Conservation (phyloP, 2,113 vertebrate genomes). For the Heloderma charlesbogerti region DNA sequence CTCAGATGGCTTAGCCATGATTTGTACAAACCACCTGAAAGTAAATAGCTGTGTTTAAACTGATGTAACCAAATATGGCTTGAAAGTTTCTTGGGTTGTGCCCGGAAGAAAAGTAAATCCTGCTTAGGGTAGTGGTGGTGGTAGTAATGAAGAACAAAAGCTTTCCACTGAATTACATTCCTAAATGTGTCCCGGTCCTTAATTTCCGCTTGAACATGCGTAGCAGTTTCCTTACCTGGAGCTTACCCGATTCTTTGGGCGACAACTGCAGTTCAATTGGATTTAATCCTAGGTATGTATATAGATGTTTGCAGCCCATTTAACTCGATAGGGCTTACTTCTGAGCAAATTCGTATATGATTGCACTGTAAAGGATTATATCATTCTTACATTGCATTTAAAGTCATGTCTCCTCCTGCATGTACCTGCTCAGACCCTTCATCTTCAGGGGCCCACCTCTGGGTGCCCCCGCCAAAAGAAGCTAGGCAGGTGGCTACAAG, state of each 20-base stretch:
- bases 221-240: no score
- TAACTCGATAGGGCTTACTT: no score
- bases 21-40: slow-evolving; percentile 47
- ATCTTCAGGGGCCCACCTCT: no score
- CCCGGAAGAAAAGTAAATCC: slow-evolving; percentile 28
- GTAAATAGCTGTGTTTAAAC: slow-evolving; percentile 50
- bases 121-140: slow-evolving; percentile 20
- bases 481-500: no score
- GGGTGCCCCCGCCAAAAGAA: no score
- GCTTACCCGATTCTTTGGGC: no score
- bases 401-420: no score
- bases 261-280: no score
- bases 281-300: no score
- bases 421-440: no score
- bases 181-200: slow-evolving; percentile 26
- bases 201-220: slow-evolving; percentile 30
- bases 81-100: slow-evolving; percentile 55
- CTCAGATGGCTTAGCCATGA: slow-evolving; percentile 64
- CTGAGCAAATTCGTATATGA: background rate
- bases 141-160: background rate
- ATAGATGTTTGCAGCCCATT: no score
- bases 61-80: slow-evolving; percentile 62
- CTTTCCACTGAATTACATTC: fast-evolving
- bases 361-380: background rate
- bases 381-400: background rate